Base-by-base conservation (phyloP, 1,140 invertebrate species). In the Brachionus rotundiformis region DNA sequence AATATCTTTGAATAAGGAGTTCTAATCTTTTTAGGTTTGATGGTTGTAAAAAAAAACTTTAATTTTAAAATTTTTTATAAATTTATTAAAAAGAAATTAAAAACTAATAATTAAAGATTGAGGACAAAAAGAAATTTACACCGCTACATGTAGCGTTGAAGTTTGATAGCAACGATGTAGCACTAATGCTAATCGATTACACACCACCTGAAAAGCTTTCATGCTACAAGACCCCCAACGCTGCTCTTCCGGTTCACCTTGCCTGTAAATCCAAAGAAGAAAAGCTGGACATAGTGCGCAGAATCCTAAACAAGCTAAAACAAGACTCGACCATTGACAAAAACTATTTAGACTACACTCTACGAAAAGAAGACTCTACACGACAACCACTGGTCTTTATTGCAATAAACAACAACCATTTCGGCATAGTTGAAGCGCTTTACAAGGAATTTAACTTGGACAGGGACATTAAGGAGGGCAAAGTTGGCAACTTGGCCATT, bases 401-500 rank as follows among this genome's bases (percentile, higher is more conserved):
- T 4, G 76, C 76, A 59, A 79, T 79, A 54, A 63, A 79, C 29
- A 79, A 79, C 29, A 79, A 63, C 33, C 76, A 79, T 59, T 79
- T 79, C 13, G 19, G 27, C 47, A 54, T 79, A 79, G 59, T 79
- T 6, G 76, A 79, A 25, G 16, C 19, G 4, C 10, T 79, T 6
- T 63, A 39, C 47, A 54, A 63, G 36, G 76, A 79, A 6, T 79
- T 33, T 39, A 27, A 79, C 16, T 54, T 59, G 6, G 76, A 79
- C 23, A n/a, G 36, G 16, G 76, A 79, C n/a, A 33, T 36, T 13
- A 63, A 63, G 36, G 76, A 79, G 31, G 76, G 76, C 11, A 79
- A 79, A 39, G 11, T 39, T n/a, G 76, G 76, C 25, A 79, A 79
- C 23, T 39, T 79, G 33, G 47, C 76, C 1, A 19, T 79, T 10